These are phyloP conservation scores for Mizuhopecten yessoensis DNA, from an alignment of 1,140 invertebrate species.

Conservation along the genomic window DNA sequence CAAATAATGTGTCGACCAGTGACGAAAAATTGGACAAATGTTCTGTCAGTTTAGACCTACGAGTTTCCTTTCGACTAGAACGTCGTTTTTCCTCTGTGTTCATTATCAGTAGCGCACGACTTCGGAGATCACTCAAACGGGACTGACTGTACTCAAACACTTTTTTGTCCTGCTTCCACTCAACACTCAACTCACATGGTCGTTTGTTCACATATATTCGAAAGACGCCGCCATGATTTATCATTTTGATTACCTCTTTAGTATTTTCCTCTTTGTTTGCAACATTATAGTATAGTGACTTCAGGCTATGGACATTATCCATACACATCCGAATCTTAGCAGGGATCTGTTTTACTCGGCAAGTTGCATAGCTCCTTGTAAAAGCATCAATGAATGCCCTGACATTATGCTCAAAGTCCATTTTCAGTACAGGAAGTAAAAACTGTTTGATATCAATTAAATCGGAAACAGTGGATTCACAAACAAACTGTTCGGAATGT, in stretches of 20 bases:
- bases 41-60: conserved; percentile 9
- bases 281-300: conserved; percentile 68
- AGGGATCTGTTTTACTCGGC: conserved; percentile 55
- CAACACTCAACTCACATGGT: conserved; percentile 45
- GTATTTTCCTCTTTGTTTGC: conserved; percentile 72
- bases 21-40: conserved; percentile 63
- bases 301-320: conserved; percentile 67
- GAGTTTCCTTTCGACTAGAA: background rate
- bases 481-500: conserved; percentile 70
- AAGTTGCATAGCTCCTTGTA: conserved; percentile 44
- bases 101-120: conserved; percentile 67
- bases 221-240: conserved; percentile 62
- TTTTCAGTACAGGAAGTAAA: conserved; percentile 61
- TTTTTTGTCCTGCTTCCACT: conserved; percentile 62
- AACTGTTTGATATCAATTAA: conserved; percentile 70
- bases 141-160: conserved; percentile 34
- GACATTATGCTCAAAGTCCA: background rate
- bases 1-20: conserved; percentile 58
- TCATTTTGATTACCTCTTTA: conserved; percentile 67
- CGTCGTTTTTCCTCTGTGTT: conserved; percentile 63
- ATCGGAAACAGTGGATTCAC: conserved; percentile 69
- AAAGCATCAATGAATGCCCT: conserved; percentile 49
- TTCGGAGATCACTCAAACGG: conserved; percentile 68
- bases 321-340: conserved; percentile 65
- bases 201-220: conserved; percentile 51